These are phyloP conservation scores for Sarcophilus harrisii DNA, from an alignment of 2,797 vertebrate genomes.

Conservation along the genomic window DNA sequence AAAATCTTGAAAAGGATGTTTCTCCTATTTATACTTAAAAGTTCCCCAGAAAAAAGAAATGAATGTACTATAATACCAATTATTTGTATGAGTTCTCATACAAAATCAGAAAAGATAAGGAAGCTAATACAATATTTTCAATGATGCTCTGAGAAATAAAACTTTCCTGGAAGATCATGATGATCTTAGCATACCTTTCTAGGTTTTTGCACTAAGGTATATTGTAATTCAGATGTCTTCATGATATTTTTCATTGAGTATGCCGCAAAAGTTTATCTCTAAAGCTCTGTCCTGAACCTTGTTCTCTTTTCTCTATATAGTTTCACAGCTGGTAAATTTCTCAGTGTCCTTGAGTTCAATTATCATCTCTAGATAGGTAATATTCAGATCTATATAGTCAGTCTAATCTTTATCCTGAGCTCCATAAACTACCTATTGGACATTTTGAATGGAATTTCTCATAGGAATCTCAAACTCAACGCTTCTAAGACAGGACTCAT, in stretches of 20 bases:
- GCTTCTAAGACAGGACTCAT: neutral
- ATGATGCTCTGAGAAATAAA: slow-evolving; percentile 14
- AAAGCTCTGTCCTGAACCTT: neutral
- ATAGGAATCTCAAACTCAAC: neutral
- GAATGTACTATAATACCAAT: slow-evolving; percentile 18
- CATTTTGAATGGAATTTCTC: neutral
- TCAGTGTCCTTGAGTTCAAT: neutral
- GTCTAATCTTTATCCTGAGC: neutral
- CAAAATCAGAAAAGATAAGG: slow-evolving; percentile 41
- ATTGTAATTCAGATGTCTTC: neutral
- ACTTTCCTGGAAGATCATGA: neutral
- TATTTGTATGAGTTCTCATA: slow-evolving; percentile 57
- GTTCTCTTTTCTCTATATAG: neutral
- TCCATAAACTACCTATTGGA: neutral
- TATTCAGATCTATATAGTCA: neutral
- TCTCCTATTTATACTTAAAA: slow-evolving; percentile 15
- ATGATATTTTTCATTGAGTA: neutral
- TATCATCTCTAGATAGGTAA: neutral
- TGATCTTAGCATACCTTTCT: neutral
- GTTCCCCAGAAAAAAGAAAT: slow-evolving; percentile 55
- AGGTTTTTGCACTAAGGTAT: neutral
- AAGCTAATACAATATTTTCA: slow-evolving; percentile 49
- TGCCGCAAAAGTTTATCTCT: neutral
- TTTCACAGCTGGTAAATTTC: neutral
- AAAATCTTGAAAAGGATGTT: slow-evolving; percentile 37